Percentiles rank a stretch among this genome's conserved stretches.
phyloP scores from a whole-genome alignment of 2,888 invertebrate genomes.

The Anthoptus insignis region DNA sequence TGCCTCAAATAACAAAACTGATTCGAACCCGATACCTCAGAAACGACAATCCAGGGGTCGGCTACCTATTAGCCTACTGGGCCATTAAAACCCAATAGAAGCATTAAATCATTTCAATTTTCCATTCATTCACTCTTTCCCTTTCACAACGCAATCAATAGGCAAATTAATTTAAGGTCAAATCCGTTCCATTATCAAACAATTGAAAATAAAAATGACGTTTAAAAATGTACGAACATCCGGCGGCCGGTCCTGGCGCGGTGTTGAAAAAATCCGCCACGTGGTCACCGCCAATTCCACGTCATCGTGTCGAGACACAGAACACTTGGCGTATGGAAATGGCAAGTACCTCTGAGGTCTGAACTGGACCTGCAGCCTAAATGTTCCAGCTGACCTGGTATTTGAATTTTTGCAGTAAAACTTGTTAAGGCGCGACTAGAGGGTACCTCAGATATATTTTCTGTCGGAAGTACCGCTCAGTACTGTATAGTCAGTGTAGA shows the following conservation, averaged over 20 bases:
- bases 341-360: too few relatives aligned
- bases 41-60: too few relatives aligned
- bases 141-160: neutral
- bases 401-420: neutral
- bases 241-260: slow-evolving; percentile 3
- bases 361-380: too few relatives aligned
- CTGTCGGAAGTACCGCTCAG: neutral
- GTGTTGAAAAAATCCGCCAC: slow-evolving; percentile 5
- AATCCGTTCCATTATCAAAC: slow-evolving; percentile 15
- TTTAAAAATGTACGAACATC: slow-evolving; percentile 19
- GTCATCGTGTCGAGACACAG: slow-evolving; percentile 17
- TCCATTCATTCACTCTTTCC: neutral
- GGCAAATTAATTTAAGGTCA: slow-evolving; percentile 19
- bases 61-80: too few relatives aligned
- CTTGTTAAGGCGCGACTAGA: too few relatives aligned
- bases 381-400: too few relatives aligned
- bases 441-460: too few relatives aligned
- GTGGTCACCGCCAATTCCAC: slow-evolving; percentile 12
- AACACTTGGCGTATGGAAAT: slow-evolving; percentile 3
- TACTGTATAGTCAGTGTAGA: too few relatives aligned
- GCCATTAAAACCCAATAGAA: neutral
- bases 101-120: neutral
- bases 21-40: too few relatives aligned
- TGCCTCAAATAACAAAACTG: too few relatives aligned
- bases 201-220: slow-evolving; percentile 5